A percentile compares a stretch with the other conserved stretches of the same genome.
These are phyloP conservation scores for Rutilus rutilus DNA, from an alignment of 2,113 vertebrate species.

Conservation along the genomic window DNA sequence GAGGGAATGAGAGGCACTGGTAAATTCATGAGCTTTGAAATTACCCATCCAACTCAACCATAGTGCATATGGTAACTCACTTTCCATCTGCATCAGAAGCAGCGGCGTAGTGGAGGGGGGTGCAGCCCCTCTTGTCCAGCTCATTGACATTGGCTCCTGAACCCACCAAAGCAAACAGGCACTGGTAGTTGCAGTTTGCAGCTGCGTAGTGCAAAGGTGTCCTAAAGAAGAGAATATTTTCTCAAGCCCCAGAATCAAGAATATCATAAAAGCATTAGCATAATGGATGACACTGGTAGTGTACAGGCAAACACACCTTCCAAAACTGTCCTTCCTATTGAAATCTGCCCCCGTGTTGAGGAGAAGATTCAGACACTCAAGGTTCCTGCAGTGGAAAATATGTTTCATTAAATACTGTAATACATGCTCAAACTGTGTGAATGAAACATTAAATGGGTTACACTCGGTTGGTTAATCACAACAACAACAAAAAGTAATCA, in stretches of 20 bases:
- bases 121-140: slow-evolving; percentile 94
- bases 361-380: slow-evolving; percentile 97
- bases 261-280: neutral
- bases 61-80: slow-evolving; percentile 74
- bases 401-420: neutral
- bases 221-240: slow-evolving; percentile 67
- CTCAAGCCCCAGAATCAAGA: neutral
- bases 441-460: neutral
- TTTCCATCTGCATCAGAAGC: slow-evolving; percentile 97
- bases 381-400: slow-evolving; percentile 80
- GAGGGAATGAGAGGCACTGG: neutral
- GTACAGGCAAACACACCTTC: slow-evolving; percentile 80
- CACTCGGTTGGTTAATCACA: neutral
- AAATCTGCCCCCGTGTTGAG: slow-evolving; percentile 96
- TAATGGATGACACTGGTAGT: neutral
- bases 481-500: neutral
- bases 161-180: slow-evolving; percentile 98
- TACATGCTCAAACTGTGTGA: neutral
- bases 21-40: neutral
- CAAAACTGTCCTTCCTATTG: slow-evolving; percentile 97
- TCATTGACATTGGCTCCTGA: slow-evolving; percentile 98
- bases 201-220: slow-evolving; percentile 97
- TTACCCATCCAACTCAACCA: neutral
- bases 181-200: slow-evolving; percentile 99
- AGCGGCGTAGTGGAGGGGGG: slow-evolving; percentile 95